Conservation (phyloP, 2,888 invertebrate species). For the Latheticus oryzae region DNA sequence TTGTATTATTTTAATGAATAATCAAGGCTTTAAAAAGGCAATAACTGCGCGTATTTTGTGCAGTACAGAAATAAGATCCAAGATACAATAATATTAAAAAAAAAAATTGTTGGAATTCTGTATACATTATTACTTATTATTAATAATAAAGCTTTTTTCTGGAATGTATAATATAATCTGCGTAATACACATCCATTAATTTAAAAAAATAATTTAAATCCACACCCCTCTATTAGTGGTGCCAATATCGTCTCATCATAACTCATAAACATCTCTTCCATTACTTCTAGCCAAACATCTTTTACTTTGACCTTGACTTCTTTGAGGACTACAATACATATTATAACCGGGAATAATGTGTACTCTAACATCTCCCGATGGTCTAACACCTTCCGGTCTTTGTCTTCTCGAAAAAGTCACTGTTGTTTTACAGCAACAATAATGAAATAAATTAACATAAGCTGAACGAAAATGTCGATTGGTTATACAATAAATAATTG, state of each 20-base stretch:
- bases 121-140: too few species aligned
- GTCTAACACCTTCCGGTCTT: conserved; percentile 65
- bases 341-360: conserved; percentile 80
- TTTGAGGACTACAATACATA: conserved; percentile 74
- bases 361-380: conserved; percentile 75
- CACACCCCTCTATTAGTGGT: conserved; percentile 57
- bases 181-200: too few species aligned
- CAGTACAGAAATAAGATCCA: conserved; percentile 47
- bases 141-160: too few species aligned
- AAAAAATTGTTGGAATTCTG: too few species aligned
- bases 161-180: not conserved
- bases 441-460: conserved; percentile 80
- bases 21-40: conserved; percentile 52
- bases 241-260: conserved; percentile 66
- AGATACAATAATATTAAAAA: too few species aligned
- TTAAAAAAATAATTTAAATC: conserved; percentile 59
- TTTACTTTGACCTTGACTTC: conserved; percentile 63
- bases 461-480: conserved; percentile 77
- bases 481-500: conserved; percentile 74
- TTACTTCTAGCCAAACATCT: conserved; percentile 63
- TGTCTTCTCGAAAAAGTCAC: conserved; percentile 75
- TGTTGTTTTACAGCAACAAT: conserved; percentile 84
- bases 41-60: conserved; percentile 32
- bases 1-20: conserved; percentile 39
- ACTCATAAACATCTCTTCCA: conserved; percentile 70